Evolutionary conservation across 2,888 invertebrate genomes (phyloP).

Genomic region (Agrenia bidenticulata): DNA sequence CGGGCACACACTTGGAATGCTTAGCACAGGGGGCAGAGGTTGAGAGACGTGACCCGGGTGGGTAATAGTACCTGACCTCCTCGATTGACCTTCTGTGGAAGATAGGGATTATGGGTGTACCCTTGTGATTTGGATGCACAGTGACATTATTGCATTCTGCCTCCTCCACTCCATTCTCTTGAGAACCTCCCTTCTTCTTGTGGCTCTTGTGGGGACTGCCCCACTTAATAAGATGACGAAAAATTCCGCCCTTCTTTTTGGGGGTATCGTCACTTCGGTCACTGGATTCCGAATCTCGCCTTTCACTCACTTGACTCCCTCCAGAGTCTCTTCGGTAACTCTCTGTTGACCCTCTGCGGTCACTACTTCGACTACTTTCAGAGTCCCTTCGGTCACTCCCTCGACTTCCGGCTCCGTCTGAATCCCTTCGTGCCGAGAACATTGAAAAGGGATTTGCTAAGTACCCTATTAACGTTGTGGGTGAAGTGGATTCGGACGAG

Average conservation of each 20-base stretch:
- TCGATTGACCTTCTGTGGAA: not conserved
- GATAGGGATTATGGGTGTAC: not conserved
- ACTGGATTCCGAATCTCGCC: constrained; percentile 28
- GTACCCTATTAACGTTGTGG: not conserved
- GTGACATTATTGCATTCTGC: not conserved
- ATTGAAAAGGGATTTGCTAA: not conserved
- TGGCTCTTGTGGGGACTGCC: constrained; percentile 42
- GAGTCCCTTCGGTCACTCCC: constrained; percentile 30
- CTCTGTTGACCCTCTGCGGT: constrained; percentile 28
- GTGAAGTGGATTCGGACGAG: constrained; percentile 6
- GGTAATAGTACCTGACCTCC: not conserved
- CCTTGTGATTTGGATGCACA: not conserved
- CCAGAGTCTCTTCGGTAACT: constrained; percentile 7
- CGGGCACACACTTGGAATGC: not conserved
- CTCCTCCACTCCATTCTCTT: constrained; percentile 3
- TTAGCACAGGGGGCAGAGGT: not conserved
- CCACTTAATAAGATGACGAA: constrained; percentile 49
- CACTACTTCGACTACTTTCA: constrained; percentile 22
- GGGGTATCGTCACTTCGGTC: constrained; percentile 25
- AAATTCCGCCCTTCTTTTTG: constrained; percentile 33
- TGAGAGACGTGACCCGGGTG: not conserved
- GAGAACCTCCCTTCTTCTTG: not conserved
- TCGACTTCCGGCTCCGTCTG: constrained; percentile 30
- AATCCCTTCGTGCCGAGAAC: constrained; percentile 6
- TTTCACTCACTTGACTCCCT: not conserved